Conservation (phyloP, 2,888 invertebrate genomes). For the Myathropa florea region DNA sequence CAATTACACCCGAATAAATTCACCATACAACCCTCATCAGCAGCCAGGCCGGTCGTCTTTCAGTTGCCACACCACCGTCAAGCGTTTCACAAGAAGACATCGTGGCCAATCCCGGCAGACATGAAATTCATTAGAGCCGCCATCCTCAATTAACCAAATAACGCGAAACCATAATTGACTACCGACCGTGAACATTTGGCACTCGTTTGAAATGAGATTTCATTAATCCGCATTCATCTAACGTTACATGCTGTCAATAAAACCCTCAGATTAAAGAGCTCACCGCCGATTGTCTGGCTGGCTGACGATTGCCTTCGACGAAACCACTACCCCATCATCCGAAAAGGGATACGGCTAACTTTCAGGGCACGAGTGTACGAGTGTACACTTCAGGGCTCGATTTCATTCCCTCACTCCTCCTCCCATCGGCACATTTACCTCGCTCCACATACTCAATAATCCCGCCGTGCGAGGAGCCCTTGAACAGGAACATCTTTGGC, state of each 20-base stretch:
- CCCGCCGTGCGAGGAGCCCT: constrained; percentile 23
- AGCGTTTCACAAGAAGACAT: background rate
- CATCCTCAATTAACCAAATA: constrained; percentile 53
- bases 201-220: constrained; percentile 61
- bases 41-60: background rate
- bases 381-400: constrained; percentile 37
- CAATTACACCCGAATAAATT: constrained; percentile 36
- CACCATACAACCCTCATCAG: constrained; percentile 3
- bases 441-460: background rate
- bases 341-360: constrained; percentile 49
- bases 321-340: constrained; percentile 41
- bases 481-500: constrained; percentile 60
- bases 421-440: background rate
- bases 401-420: constrained; percentile 21
- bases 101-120: constrained; percentile 11
- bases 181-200: constrained; percentile 54
- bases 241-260: constrained; percentile 57
- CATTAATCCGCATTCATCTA: constrained; percentile 60
- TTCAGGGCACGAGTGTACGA: background rate
- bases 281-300: constrained; percentile 51
- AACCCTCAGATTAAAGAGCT: constrained; percentile 22
- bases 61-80: background rate
- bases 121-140: constrained; percentile 39
- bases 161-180: constrained; percentile 63
- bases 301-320: constrained; percentile 49